Percentiles rank a stretch among this genome's conserved stretches.
These are phyloP conservation scores for Addax nasomaculatus DNA, from an alignment of 2,113 vertebrate species.

Conservation along the genomic window DNA sequence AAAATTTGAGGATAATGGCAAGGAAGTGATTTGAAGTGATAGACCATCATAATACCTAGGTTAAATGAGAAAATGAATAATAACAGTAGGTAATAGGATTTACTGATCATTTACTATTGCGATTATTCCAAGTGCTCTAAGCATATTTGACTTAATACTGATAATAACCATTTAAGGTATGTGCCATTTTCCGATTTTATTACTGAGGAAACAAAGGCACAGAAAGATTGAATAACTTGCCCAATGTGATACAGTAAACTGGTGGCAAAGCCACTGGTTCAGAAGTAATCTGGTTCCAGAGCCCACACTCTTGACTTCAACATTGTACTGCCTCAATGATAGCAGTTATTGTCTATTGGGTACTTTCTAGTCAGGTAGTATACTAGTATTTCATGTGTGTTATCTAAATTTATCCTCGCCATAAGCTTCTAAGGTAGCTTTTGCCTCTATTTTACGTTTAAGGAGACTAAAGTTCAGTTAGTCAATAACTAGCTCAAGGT, in stretches of 20 bases:
- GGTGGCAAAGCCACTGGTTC: not conserved
- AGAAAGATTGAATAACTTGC: not conserved
- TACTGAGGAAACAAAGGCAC: not conserved
- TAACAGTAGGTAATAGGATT: not conserved
- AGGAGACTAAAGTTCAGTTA: not conserved
- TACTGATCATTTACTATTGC: not conserved
- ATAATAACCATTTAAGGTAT: not conserved
- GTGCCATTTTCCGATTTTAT: not conserved
- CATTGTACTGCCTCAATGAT: not conserved
- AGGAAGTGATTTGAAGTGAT: not conserved
- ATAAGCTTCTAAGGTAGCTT: not conserved
- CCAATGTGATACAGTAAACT: not conserved
- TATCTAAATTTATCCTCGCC: not conserved
- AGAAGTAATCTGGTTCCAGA: not conserved
- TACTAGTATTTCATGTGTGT: not conserved
- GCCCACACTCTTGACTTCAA: not conserved
- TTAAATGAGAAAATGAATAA: not conserved
- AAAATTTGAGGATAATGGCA: not conserved
- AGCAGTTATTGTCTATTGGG: not conserved
- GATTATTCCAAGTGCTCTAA: not conserved
- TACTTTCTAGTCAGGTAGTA: not conserved
- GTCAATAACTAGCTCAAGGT: not conserved
- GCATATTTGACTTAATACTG: not conserved
- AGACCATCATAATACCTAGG: not conserved
- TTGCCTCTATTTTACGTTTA: not conserved